These are phyloP conservation scores for Neogobius melanostomus DNA, from an alignment of 2,113 vertebrate genomes.

Conservation along the genomic window DNA sequence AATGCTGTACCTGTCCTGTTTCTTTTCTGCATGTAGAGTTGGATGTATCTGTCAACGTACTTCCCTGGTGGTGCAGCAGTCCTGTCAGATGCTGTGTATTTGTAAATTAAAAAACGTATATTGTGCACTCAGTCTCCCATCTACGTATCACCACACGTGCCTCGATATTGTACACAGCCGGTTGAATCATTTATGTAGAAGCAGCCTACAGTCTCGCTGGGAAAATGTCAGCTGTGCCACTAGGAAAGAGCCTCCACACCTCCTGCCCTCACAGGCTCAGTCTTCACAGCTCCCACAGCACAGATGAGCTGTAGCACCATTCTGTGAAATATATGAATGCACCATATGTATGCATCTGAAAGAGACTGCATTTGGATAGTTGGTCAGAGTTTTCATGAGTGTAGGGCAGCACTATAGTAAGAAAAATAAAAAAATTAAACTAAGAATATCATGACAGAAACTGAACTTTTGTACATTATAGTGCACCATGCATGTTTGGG, in stretches of 20 bases:
- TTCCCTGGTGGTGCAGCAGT: conserved; percentile 17
- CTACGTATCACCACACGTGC: conserved; percentile 56
- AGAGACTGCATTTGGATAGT: conserved; percentile 10
- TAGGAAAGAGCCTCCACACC: conserved; percentile 48
- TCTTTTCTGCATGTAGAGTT: conserved; percentile 29
- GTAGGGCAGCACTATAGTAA: background rate
- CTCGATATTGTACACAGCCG: conserved; percentile 42
- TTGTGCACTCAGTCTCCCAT: conserved; percentile 33
- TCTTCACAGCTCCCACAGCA: conserved; percentile 48
- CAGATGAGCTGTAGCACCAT: conserved; percentile 57
- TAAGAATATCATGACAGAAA: too few species aligned
- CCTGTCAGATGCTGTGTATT: conserved; percentile 39
- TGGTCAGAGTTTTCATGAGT: background rate
- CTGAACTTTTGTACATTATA: too few species aligned
- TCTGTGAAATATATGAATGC: conserved; percentile 28
- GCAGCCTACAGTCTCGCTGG: conserved; percentile 57
- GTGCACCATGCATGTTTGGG: too few species aligned
- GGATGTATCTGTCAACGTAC: conserved; percentile 35
- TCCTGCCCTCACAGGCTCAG: conserved; percentile 41
- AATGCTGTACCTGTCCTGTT: conserved; percentile 33
- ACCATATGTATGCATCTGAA: conserved; percentile 26
- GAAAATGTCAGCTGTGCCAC: conserved; percentile 70
- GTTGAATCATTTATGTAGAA: conserved; percentile 62
- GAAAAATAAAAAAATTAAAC: too few species aligned
- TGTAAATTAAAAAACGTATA: conserved; percentile 48